A percentile compares a stretch with the other conserved stretches of the same genome.
Evolutionary conservation across 1,140 invertebrate species (phyloP).

Genomic region (Eupristina koningsbergeri): DNA sequence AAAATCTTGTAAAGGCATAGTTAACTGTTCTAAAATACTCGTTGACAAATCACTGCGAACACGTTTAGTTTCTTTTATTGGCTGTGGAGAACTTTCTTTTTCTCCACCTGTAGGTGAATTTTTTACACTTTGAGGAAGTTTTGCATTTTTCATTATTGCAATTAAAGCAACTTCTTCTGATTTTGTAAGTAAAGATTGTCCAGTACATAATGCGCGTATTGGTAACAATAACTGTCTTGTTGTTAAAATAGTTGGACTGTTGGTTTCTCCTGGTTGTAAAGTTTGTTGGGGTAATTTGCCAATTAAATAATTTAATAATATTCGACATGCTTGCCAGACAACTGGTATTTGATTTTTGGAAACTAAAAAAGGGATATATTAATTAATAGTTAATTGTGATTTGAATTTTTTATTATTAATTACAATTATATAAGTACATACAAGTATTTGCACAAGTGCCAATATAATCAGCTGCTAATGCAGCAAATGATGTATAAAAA

Average conservation of each 20-base stretch:
- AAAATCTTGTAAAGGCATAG: constrained; percentile 77
- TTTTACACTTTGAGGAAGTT: constrained; percentile 76
- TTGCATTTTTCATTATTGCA: constrained; percentile 80
- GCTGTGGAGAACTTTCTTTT: constrained; percentile 74
- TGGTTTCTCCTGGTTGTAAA: constrained; percentile 60
- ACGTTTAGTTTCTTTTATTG: constrained; percentile 75
- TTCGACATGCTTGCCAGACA: constrained; percentile 75
- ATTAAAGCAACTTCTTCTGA: constrained; percentile 78
- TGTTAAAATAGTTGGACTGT: constrained; percentile 66
- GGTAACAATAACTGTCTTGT: constrained; percentile 76
- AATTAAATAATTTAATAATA: constrained; percentile 76
- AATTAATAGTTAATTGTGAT: background rate
- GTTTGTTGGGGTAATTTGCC: constrained; percentile 70
- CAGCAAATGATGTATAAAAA: constrained; percentile 85
- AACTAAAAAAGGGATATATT: constrained; percentile 71
- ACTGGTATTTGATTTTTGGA: constrained; percentile 76
- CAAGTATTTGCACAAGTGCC: constrained; percentile 78
- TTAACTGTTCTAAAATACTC: constrained; percentile 79
- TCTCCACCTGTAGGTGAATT: constrained; percentile 71
- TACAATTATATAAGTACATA: constrained; percentile 72
- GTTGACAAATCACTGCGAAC: constrained; percentile 77
- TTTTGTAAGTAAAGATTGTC: constrained; percentile 74
- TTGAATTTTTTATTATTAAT: background rate
- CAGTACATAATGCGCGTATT: constrained; percentile 77
- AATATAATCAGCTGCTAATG: constrained; percentile 83